Base-by-base conservation (phyloP, 1,140 invertebrate genomes). In the Himalopsyche phryganea region DNA sequence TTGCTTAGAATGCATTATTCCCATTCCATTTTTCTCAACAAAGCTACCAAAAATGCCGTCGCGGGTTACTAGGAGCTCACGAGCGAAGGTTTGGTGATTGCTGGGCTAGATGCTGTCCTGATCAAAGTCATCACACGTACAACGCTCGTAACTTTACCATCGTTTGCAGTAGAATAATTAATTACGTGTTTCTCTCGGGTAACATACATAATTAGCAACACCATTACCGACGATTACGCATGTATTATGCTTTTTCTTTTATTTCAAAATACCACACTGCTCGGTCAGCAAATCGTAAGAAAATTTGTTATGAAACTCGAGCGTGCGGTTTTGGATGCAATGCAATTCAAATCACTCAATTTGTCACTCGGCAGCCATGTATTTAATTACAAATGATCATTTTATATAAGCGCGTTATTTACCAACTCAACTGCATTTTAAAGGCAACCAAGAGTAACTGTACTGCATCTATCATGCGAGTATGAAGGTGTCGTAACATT, bases 151-250 rank as follows among this genome's bases (percentile, higher is more conserved):
- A 3, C 23, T 28, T 28, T 28, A 28, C 23, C 54, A 41, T 32
- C 38, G 18, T 49, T 51, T 40, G 20, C 36, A 13, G 23, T 28
- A 28, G 50, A 14, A 35, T 23, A 38, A 57, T 57, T 57, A 57
- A 57, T 57, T 57, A 57, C 54, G 6, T 49, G 46, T 48, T 57
- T 32, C 54, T 57, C 46, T 44, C 45, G 28, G 33, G 54, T 57
- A 49, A 48, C 45, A 49, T 46, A 57, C 54, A 57, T 57, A 57
- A 57, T 57, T 57, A 57, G 54, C 46, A 18, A 35, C 13, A 46
- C 46, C 54, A 49, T 57, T 57, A 57, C 54, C 54, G n/a, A 57
- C 40, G 18, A 57, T 57, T 57, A 57, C 44, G 54, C 46, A 17
- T 49, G 54, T 57, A 57, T 48, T 41, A 48, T 47, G 40, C 46